Evolutionary conservation across 37 sponge, comb jelly and placozoan species (phyloP).

Genomic region (Eunapius fragilis): DNA sequence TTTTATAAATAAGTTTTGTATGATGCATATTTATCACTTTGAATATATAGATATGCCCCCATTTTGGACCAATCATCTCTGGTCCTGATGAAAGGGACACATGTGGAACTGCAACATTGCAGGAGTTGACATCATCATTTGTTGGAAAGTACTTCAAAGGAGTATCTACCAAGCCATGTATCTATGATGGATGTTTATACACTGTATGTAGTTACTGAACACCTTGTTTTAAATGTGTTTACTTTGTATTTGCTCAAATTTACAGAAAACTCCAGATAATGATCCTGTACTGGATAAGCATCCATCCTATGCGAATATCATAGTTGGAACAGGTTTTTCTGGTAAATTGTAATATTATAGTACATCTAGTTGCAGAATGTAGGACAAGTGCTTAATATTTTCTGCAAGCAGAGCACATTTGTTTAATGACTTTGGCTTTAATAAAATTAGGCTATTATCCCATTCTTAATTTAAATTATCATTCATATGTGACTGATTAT

Average conservation of each 20-base stretch:
- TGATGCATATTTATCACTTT: neutral
- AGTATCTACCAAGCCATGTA: constrained; percentile 39
- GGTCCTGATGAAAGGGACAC: constrained; percentile 54
- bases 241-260: neutral
- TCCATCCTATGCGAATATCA: constrained; percentile 56
- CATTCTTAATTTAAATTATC: neutral
- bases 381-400: no score
- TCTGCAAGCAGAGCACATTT: no score
- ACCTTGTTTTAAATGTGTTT: neutral
- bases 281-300: constrained; percentile 71
- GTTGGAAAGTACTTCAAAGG: constrained; percentile 16
- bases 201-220: constrained; percentile 25
- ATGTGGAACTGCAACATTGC: neutral
- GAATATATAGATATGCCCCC: constrained; percentile 20
- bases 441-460: neutral
- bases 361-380: no score
- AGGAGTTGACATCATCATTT: neutral
- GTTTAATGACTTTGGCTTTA: no score
- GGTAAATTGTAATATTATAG: constrained; percentile 27
- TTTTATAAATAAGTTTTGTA: neutral
- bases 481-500: neutral
- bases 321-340: constrained; percentile 83
- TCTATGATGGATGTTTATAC: constrained; percentile 67
- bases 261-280: constrained; percentile 51
- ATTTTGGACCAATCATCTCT: constrained; percentile 4